phyloP scores from a whole-genome alignment of 2,888 invertebrate genomes.

The Xylota segnis region DNA sequence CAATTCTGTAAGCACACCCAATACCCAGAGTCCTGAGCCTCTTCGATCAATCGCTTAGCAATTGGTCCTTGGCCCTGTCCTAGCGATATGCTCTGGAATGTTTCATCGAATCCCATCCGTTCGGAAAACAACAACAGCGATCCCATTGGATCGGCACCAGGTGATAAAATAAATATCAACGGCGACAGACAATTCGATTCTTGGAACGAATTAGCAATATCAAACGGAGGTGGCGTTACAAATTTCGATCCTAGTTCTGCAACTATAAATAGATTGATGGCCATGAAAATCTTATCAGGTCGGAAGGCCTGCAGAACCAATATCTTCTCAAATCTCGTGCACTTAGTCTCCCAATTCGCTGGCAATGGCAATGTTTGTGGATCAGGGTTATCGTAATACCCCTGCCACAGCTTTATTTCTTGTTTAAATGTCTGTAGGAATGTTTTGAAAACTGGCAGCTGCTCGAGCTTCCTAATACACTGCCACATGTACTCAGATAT shows the following conservation, averaged over 20 bases:
- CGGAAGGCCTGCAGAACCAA: conserved; percentile 91
- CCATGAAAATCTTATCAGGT: conserved; percentile 93
- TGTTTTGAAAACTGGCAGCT: conserved; percentile 87
- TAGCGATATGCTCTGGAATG: conserved; percentile 93
- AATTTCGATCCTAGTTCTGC: conserved; percentile 90
- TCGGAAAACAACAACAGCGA: conserved; percentile 89
- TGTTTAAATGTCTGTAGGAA: conserved; percentile 88
- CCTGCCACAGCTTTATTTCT: conserved; percentile 86
- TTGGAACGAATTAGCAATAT: conserved; percentile 91
- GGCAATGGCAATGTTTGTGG: conserved; percentile 90
- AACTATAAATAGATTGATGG: conserved; percentile 91
- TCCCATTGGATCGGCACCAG: conserved; percentile 92
- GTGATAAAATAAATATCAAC: conserved; percentile 94
- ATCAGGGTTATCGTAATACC: conserved; percentile 88
- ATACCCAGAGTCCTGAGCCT: conserved; percentile 90
- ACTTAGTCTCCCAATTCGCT: conserved; percentile 87
- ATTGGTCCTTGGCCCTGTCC: conserved; percentile 96
- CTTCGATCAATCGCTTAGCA: conserved; percentile 90
- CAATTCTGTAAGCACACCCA: conserved; percentile 95
- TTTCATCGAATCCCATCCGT: conserved; percentile 89
- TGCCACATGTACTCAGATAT: conserved; percentile 92
- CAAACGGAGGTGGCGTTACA: conserved; percentile 94
- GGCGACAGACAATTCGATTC: conserved; percentile 92
- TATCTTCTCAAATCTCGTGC: conserved; percentile 91
- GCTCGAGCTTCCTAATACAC: conserved; percentile 90